A percentile compares a stretch with the other conserved stretches of the same genome.
These are phyloP conservation scores for Lacerta bilineata DNA, from an alignment of 2,797 vertebrate species.

Conservation along the genomic window DNA sequence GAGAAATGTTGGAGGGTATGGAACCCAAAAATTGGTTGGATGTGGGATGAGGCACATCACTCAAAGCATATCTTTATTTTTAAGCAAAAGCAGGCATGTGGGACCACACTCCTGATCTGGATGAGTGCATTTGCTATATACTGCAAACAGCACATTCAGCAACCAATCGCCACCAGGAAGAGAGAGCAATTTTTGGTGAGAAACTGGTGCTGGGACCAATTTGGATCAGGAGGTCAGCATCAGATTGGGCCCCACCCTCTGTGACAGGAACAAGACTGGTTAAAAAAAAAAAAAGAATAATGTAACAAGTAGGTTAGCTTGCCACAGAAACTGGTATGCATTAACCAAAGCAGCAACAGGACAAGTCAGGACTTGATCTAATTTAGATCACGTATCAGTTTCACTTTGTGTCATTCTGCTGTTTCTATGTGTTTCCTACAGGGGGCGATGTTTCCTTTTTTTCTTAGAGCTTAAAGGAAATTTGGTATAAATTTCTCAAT, in stretches of 20 bases:
- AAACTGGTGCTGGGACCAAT: not conserved
- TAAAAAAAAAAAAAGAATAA: not conserved
- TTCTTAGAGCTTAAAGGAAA: not conserved
- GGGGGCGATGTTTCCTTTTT: not conserved
- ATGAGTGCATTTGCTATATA: not conserved
- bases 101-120: not conserved
- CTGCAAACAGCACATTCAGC: not conserved
- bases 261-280: not conserved
- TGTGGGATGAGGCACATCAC: not conserved
- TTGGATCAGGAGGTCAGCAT: not conserved
- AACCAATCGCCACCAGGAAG: not conserved
- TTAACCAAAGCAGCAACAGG: not conserved
- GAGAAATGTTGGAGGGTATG: too few species aligned
- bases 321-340: not conserved
- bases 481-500: not conserved
- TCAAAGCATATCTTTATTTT: not conserved
- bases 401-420: not conserved
- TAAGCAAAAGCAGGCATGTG: not conserved
- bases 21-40: not conserved
- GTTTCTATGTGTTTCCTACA: not conserved
- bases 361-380: not conserved
- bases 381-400: not conserved
- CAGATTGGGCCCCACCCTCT: not conserved
- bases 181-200: not conserved
- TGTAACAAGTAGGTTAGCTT: not conserved